These are phyloP conservation scores for Drosophila dives DNA, from an alignment of 2,888 invertebrate species.

Conservation along the genomic window DNA sequence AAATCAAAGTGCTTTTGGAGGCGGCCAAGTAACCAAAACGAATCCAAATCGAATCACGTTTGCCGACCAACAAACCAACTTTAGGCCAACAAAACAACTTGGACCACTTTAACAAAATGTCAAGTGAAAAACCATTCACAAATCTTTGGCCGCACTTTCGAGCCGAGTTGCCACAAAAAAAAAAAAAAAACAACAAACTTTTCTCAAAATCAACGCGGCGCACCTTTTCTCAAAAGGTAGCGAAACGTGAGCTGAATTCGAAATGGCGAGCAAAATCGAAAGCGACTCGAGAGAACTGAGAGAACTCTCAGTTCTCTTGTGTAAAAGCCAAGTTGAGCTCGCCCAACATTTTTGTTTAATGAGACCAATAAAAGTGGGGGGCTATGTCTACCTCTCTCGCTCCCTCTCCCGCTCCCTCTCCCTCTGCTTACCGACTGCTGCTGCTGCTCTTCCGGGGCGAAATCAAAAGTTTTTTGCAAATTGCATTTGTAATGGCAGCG, in stretches of 20 bases:
- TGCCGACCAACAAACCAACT: constrained; percentile 36
- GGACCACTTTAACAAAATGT: constrained; percentile 72
- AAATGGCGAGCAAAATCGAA: constrained; percentile 67
- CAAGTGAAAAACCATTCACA: constrained; percentile 72
- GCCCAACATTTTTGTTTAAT: constrained; percentile 75
- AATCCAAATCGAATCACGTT: constrained; percentile 75
- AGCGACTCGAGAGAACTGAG: constrained; percentile 38
- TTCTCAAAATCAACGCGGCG: constrained; percentile 72
- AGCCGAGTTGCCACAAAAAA: constrained; percentile 1
- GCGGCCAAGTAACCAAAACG: constrained; percentile 59
- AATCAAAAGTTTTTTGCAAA: constrained; percentile 77
- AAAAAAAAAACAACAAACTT: constrained; percentile 32
- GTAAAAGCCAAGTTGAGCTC: constrained; percentile 17
- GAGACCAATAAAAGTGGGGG: constrained; percentile 74
- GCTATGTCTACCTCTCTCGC: constrained; percentile 8
- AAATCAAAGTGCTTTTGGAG: constrained; percentile 54
- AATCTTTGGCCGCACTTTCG: constrained; percentile 48
- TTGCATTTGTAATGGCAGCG: constrained; percentile 77
- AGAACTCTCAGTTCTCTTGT: not conserved
- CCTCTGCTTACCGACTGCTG: not conserved
- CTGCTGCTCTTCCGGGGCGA: constrained; percentile 28
- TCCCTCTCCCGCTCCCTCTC: not conserved
- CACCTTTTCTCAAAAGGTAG: constrained; percentile 65
- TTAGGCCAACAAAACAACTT: constrained; percentile 16
- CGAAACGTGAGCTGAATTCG: constrained; percentile 61